Evolutionary conservation across 2,797 vertebrate species (phyloP).

Genomic region (Centroberyx gerrardi): DNA sequence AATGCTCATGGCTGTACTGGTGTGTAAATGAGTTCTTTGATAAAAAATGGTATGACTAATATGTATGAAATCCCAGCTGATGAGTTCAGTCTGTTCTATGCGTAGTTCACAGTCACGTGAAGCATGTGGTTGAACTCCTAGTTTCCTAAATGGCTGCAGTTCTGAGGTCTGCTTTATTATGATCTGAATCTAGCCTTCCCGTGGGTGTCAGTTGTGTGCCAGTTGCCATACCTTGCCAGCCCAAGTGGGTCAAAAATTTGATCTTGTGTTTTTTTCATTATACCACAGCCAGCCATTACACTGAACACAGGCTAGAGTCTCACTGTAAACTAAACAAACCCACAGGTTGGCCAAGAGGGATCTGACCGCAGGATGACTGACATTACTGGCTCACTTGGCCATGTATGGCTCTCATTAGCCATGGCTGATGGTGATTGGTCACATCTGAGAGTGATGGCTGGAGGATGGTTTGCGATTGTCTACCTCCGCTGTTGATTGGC

Average conservation of each 20-base stretch:
- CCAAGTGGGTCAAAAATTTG: too few species aligned
- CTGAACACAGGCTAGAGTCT: neutral
- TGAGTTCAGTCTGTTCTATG: neutral
- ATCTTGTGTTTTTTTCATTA: too few species aligned
- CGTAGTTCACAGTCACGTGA: neutral
- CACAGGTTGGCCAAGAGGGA: neutral
- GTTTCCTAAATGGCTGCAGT: neutral
- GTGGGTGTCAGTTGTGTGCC: too few species aligned
- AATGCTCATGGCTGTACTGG: too few species aligned
- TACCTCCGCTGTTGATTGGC: too few species aligned
- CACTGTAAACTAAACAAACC: neutral
- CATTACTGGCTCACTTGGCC: neutral
- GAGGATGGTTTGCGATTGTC: too few species aligned
- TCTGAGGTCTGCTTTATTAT: conserved; percentile 20
- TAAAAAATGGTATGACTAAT: neutral
- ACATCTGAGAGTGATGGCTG: neutral
- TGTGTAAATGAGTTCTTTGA: too few species aligned
- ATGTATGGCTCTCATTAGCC: conserved; percentile 8
- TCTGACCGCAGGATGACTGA: conserved; percentile 4
- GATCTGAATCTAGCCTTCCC: neutral
- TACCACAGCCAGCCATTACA: neutral
- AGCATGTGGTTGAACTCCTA: too few species aligned
- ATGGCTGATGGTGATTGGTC: neutral
- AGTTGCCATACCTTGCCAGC: too few species aligned
- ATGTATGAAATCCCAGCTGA: neutral